These are phyloP conservation scores for Spilosoma lubricipeda DNA, from an alignment of 2,888 invertebrate species.

Conservation along the genomic window DNA sequence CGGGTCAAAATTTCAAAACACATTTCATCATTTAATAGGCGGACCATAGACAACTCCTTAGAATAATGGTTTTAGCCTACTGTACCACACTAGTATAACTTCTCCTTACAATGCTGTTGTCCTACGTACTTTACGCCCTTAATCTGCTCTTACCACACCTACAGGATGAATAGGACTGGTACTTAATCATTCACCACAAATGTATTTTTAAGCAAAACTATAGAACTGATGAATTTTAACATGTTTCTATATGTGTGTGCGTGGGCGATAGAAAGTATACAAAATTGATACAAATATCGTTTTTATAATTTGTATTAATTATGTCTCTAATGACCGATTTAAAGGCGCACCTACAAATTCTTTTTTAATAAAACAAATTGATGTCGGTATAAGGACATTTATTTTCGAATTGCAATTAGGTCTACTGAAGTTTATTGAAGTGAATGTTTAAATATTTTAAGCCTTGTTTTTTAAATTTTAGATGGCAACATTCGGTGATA, in stretches of 20 bases:
- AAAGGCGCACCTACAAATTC: slow-evolving; percentile 45
- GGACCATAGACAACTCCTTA: too few relatives aligned
- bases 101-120: too few relatives aligned
- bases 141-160: too few relatives aligned
- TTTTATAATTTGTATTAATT: slow-evolving; percentile 52
- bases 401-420: neutral
- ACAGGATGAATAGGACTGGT: too few relatives aligned
- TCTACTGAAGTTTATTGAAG: too few relatives aligned
- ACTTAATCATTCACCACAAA: too few relatives aligned
- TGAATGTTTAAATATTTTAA: neutral
- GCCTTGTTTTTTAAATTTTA: neutral
- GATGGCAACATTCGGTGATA: neutral
- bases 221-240: slow-evolving; percentile 10
- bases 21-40: too few relatives aligned
- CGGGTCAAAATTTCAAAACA: too few relatives aligned
- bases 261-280: slow-evolving; percentile 52
- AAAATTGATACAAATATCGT: slow-evolving; percentile 52
- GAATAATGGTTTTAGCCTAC: too few relatives aligned
- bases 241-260: slow-evolving; percentile 27
- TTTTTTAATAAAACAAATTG: slow-evolving; percentile 22
- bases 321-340: slow-evolving; percentile 42
- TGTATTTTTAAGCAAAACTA: slow-evolving; percentile 8
- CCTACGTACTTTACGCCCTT: too few relatives aligned
- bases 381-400: neutral
- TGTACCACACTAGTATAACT: too few relatives aligned